phyloP scores from a whole-genome alignment of 2,113 vertebrate species.

The Chiloscyllium plagiosum region DNA sequence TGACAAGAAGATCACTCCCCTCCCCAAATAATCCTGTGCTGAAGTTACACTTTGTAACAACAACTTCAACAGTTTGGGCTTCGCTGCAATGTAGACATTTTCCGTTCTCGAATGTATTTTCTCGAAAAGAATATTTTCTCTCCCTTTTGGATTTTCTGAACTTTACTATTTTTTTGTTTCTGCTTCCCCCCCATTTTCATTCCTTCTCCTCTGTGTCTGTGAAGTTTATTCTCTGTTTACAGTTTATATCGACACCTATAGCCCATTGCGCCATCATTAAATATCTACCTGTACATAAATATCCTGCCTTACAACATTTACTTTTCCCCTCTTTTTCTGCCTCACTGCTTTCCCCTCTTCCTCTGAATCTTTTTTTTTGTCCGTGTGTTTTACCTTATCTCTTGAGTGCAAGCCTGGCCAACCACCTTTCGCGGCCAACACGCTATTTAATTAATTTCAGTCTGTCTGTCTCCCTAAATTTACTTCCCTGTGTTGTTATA shows the following conservation, averaged over 20 bases:
- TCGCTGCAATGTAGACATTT: background rate
- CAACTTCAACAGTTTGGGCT: background rate
- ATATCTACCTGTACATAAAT: background rate
- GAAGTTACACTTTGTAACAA: background rate
- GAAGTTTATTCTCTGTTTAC: background rate
- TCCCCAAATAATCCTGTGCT: background rate
- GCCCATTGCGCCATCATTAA: background rate
- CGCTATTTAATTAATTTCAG: background rate
- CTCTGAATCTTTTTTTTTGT: background rate
- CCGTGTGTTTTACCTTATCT: background rate
- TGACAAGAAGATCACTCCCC: no score
- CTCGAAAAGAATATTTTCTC: background rate
- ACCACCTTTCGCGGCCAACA: background rate
- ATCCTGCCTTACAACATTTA: background rate
- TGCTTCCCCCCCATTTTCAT: background rate
- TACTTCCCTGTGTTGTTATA: background rate
- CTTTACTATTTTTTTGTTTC: constrained; percentile 11
- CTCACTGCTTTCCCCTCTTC: background rate
- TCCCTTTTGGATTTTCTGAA: accelerated
- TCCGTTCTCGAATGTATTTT: background rate
- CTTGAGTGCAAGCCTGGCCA: background rate
- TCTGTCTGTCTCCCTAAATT: background rate
- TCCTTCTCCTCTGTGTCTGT: background rate
- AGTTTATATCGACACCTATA: background rate
- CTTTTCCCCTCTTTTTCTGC: background rate